Percentiles rank a stretch among this genome's conserved stretches.
Conservation (phyloP, 2,888 invertebrate genomes). For the Himalopsyche kuldschensis region DNA sequence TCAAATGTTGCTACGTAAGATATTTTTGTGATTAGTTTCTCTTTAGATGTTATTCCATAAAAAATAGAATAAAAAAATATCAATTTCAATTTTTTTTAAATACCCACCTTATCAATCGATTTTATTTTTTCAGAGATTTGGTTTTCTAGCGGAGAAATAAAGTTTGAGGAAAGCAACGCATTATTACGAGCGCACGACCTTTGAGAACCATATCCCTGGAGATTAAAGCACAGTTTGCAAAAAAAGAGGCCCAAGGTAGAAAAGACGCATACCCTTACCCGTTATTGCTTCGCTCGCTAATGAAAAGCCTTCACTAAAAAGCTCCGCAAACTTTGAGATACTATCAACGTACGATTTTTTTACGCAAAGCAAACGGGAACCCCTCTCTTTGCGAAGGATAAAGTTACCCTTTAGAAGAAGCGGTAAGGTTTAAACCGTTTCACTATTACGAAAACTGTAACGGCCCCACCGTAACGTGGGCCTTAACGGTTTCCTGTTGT, state of each 20-base stretch:
- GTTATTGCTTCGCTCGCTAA: neutral
- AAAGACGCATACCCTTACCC: neutral
- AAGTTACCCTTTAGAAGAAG: neutral
- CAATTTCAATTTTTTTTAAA: too few relatives aligned
- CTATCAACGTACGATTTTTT: neutral
- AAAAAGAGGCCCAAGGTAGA: neutral
- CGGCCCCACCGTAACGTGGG: neutral
- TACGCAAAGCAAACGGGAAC: neutral
- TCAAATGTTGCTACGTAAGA: too few relatives aligned
- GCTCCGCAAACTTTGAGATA: neutral
- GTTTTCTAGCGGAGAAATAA: too few relatives aligned
- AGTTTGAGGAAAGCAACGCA: too few relatives aligned
- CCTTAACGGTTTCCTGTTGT: neutral
- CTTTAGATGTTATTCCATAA: too few relatives aligned
- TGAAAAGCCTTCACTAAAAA: neutral
- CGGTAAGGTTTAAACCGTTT: neutral
- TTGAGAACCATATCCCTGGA: neutral
- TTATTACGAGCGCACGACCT: neutral
- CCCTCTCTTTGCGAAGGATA: neutral
- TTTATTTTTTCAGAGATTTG: too few relatives aligned
- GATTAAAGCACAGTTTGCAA: neutral
- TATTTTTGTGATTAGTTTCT: too few relatives aligned
- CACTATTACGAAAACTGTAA: neutral
- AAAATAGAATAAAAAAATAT: too few relatives aligned
- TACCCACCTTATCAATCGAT: too few relatives aligned